Percentiles rank a stretch among this genome's conserved stretches.
Evolutionary conservation across 1,140 invertebrate genomes (phyloP).

Genomic region (Micrasema minimum): DNA sequence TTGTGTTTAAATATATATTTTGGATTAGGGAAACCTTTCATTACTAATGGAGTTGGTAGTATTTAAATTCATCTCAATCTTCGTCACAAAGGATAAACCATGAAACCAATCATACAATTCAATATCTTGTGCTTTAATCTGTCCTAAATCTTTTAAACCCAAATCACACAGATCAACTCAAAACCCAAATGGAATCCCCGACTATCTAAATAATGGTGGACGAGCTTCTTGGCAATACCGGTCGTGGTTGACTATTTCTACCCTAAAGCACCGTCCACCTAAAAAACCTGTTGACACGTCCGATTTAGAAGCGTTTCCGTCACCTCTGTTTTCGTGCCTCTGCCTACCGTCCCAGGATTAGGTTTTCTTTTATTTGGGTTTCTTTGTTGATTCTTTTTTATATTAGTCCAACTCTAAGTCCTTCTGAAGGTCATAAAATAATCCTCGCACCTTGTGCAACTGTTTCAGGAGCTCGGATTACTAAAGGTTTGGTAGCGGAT

Average conservation of each 20-base stretch:
- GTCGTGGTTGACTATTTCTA: slow-evolving; percentile 15
- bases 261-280: slow-evolving; percentile 6
- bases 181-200: not conserved
- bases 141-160: not conserved
- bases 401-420: slow-evolving; percentile 15
- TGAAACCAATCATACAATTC: slow-evolving; percentile 9
- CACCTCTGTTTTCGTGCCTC: slow-evolving; percentile 18
- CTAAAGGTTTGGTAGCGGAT: not conserved
- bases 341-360: slow-evolving; percentile 20
- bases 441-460: slow-evolving; percentile 33
- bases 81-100: slow-evolving; percentile 4
- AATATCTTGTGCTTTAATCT: not conserved
- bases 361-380: slow-evolving; percentile 5
- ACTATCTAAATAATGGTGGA: no score
- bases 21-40: no score
- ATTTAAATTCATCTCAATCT: not conserved
- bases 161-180: not conserved
- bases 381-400: slow-evolving; percentile 10
- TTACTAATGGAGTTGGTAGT: no score
- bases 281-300: slow-evolving; percentile 35
- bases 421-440: slow-evolving; percentile 43
- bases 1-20: no score
- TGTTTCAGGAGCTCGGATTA: slow-evolving; percentile 13
- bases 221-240: not conserved
- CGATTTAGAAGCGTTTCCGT: slow-evolving; percentile 29